Evolutionary conservation across 2,888 invertebrate genomes (phyloP).

Genomic region (Dolomedes plantarius): DNA sequence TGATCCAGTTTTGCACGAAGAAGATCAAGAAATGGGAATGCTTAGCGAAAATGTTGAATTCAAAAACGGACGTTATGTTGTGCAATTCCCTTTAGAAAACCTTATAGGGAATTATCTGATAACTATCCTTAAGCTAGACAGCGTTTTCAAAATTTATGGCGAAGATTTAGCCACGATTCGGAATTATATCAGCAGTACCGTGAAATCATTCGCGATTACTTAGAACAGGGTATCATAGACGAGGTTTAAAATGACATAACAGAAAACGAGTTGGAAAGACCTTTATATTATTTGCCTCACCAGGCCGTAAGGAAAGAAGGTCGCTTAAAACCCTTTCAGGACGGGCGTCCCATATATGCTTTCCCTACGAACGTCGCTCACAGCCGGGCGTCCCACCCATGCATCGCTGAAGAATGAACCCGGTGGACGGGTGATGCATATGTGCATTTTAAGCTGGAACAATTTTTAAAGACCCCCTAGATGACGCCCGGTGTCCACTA

Average conservation of each 20-base stretch:
- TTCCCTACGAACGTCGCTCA: no score
- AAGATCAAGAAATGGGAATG: neutral
- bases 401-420: no score
- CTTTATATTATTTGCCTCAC: constrained; percentile 16
- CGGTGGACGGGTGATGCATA: no score
- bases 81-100: neutral
- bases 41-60: neutral
- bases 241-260: neutral
- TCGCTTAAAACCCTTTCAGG: no score
- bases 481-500: no score
- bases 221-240: neutral
- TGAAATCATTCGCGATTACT: constrained; percentile 4
- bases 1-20: no score
- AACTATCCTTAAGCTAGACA: neutral
- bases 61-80: neutral
- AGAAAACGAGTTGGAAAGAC: neutral
- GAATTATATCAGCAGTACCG: neutral
- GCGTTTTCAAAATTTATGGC: neutral
- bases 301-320: neutral
- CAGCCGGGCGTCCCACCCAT: no score
- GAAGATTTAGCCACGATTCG: neutral
- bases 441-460: no score
- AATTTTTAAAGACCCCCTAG: no score
- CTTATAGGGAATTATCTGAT: neutral
- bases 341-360: no score